Conservation (phyloP, 1,140 invertebrate genomes). For the Drosophila sp. region DNA sequence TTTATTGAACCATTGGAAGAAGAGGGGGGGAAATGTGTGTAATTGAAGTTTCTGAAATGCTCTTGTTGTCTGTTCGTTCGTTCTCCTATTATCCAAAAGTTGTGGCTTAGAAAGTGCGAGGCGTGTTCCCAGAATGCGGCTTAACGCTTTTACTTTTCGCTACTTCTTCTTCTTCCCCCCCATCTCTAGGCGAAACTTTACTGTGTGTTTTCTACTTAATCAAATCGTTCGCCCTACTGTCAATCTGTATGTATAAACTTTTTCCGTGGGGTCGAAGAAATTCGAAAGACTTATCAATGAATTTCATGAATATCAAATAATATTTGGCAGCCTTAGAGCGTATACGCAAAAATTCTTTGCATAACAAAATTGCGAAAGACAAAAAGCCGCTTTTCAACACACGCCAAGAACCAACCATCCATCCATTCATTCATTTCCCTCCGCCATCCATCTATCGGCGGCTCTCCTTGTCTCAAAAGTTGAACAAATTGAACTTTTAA, state of each 20-base stretch:
- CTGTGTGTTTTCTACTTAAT: constrained; percentile 34
- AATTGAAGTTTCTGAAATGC: neutral
- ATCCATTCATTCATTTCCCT: neutral
- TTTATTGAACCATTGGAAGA: neutral
- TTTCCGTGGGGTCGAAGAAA: constrained; percentile 13
- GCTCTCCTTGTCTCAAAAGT: constrained; percentile 12
- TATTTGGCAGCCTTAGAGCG: constrained; percentile 30
- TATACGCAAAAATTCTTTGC: constrained; percentile 42
- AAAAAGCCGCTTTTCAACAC: constrained; percentile 50
- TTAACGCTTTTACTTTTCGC: neutral
- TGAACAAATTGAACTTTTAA: constrained; percentile 79
- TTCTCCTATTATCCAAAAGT: neutral
- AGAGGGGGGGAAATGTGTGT: neutral
- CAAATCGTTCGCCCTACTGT: constrained; percentile 42
- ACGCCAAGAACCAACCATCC: neutral
- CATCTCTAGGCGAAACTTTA: neutral
- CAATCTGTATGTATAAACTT: constrained; percentile 53
- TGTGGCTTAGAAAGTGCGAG: neutral
- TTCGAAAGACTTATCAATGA: constrained; percentile 71
- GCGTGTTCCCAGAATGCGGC: neutral
- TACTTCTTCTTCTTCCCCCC: neutral
- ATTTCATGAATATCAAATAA: constrained; percentile 79
- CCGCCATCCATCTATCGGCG: neutral
- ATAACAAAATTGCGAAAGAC: constrained; percentile 47
- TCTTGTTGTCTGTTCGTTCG: neutral